Conservation (phyloP, 2,113 vertebrate genomes). For the Arvicanthis niloticus region DNA sequence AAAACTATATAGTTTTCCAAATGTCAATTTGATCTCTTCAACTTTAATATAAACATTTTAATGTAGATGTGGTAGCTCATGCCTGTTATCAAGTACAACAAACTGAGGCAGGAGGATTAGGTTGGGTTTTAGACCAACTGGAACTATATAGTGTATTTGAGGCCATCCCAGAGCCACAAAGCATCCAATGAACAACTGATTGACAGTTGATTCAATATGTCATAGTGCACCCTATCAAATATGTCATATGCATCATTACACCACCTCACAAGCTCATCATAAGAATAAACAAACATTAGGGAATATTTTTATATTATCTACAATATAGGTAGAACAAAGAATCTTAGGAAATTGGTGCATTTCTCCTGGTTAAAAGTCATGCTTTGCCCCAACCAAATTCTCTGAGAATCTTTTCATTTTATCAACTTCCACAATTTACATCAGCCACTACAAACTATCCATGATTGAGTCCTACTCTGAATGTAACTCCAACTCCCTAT, state of each 20-base stretch:
- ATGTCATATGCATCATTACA: not conserved
- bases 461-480: not conserved
- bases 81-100: not conserved
- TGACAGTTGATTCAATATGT: not conserved
- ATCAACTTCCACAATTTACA: not conserved
- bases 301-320: not conserved
- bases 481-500: too few species aligned
- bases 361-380: not conserved
- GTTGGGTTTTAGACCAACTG: not conserved
- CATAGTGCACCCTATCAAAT: not conserved
- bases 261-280: rapidly evolving
- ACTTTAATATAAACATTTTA: not conserved
- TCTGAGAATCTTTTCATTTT: not conserved
- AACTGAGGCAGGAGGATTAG: not conserved
- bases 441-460: not conserved
- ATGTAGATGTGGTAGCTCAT: too few species aligned
- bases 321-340: not conserved
- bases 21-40: not conserved
- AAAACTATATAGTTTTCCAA: not conserved
- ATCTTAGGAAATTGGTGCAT: not conserved
- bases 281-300: rapidly evolving
- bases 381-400: rapidly evolving
- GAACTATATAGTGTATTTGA: not conserved
- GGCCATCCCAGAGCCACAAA: not conserved
- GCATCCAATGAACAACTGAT: not conserved